Evolutionary conservation across 2,888 invertebrate genomes (phyloP), one percentile per base, ranked within the genome.

Genomic region (Platerodrilus igneus): DNA sequence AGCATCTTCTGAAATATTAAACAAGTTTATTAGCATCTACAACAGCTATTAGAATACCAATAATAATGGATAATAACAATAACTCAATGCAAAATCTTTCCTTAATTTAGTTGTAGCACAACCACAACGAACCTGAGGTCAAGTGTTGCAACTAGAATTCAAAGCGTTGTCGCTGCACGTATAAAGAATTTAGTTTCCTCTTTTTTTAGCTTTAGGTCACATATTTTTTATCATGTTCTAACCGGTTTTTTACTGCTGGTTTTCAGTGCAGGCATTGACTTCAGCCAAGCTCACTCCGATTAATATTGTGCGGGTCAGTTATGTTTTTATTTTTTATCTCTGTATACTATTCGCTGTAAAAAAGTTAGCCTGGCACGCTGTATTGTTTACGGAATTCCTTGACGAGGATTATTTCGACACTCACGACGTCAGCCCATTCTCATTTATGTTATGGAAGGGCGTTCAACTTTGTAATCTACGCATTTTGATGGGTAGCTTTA

Each of bases 271-370:
- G 57, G 53, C 59, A 53, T 59, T 55, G 54, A 57, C 39, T 43
- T 46, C 32, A 43, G 47, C 39, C 47, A 43, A 48, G 45, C 45
- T 45, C 47, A 59, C 53, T 53, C 59, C 59, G 57, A 63, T 64
- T 65, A 63, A 63, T 62, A 63, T 66, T 66, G 66, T 59, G 62
- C 64, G 62, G 64, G 66, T 66, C 66, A 66, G 64, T 63, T 57
- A 57, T 61, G 62, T 63, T 64, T 63, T 64, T 64, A 63, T 65
- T 64, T 63, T 65, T 65, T 65, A 64, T 64, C 56, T 34, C 28
- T 10, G 23, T 23, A 39, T 59, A 61, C 61, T 61, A 60, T 50
- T 57, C 57, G 50, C 51, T 29, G 48, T 44, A 56, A 61, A 61
- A 61, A 61, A 56, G 61, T 61, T 13, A 19, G 35, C 17, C 26